Evolutionary conservation across 2,888 invertebrate species (phyloP), one percentile per base, ranked within the genome.

Genomic region (Andrena chrysosceles): DNA sequence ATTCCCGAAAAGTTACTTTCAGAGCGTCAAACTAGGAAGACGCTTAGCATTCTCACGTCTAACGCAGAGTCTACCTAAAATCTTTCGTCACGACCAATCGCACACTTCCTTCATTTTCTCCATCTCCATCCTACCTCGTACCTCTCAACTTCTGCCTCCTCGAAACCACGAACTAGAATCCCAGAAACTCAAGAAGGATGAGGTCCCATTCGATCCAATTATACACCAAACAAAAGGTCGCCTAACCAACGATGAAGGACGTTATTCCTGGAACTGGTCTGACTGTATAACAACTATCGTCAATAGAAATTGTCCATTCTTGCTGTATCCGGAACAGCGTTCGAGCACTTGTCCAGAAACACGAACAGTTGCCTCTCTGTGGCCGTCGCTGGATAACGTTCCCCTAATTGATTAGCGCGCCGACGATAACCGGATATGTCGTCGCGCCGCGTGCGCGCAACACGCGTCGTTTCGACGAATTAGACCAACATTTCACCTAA

Each of bases 331-430:
- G 67, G 29, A 56, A 72, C 75, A 66, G 8, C 82, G 78, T 72
- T 72, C 68, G 64, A 82, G 78, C 72, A 8, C 68, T 69, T 78
- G 82, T 72, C 66, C 71, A 64, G 77, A 72, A 84, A 56, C 70
- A 48, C 81, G 64, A 52, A 66, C 77, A 29, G 64, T 81, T 81
- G 66, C 56, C 62, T 68, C 73, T 33, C 63, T 59, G 72, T 48
- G 77, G 79, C 74, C 84, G 81, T 68, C 67, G 73, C 54, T 73
- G 78, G 67, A 82, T 79, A 84, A 64, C 84, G 81, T 82, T 84
- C 73, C 78, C 68, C 82, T 84, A 85, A 85, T 85, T 85, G 82
- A 85, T 84, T 82, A 84, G 85, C 85, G 73, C 59, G 71, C 74
- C 35, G 42, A 74, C 84, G 84, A 85, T 85, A 84, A 85, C 81